These are phyloP conservation scores for Peromyscus nudipes DNA, from an alignment of 2,797 vertebrate species.

Conservation along the genomic window DNA sequence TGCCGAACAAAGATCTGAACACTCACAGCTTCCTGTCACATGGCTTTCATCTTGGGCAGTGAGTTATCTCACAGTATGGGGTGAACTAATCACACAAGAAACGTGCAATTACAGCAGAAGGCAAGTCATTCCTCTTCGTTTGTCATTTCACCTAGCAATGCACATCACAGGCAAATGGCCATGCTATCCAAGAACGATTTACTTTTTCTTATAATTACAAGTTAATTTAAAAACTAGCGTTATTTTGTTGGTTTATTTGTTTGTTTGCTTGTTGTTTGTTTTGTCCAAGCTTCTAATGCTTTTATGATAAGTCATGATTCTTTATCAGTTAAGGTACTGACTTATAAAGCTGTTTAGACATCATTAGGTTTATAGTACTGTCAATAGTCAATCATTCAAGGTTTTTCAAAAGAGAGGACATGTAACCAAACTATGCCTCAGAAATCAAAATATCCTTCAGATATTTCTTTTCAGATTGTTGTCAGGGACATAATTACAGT, in stretches of 20 bases:
- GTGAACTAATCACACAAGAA: background rate
- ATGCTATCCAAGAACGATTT: background rate
- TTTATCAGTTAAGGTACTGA: background rate
- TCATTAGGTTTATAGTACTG: background rate
- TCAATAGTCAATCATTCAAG: background rate
- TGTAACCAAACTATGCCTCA: slow-evolving; percentile 15
- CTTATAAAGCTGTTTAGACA: background rate
- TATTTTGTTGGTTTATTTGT: background rate
- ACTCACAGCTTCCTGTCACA: background rate
- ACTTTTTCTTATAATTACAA: background rate
- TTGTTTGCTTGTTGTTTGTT: background rate
- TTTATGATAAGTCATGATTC: background rate
- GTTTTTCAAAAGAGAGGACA: background rate
- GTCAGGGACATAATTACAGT: background rate
- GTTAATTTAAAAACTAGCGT: background rate
- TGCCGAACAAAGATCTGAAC: background rate
- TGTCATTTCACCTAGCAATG: background rate
- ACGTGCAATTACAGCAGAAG: background rate
- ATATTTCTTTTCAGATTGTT: background rate
- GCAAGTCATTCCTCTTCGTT: background rate
- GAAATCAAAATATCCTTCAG: background rate
- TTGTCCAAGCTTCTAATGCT: background rate
- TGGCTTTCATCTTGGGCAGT: background rate
- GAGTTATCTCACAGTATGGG: background rate
- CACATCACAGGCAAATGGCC: background rate